Percentiles rank a stretch among this genome's conserved stretches.
Conservation (phyloP, 1,140 invertebrate species). For the Ostrea edulis region DNA sequence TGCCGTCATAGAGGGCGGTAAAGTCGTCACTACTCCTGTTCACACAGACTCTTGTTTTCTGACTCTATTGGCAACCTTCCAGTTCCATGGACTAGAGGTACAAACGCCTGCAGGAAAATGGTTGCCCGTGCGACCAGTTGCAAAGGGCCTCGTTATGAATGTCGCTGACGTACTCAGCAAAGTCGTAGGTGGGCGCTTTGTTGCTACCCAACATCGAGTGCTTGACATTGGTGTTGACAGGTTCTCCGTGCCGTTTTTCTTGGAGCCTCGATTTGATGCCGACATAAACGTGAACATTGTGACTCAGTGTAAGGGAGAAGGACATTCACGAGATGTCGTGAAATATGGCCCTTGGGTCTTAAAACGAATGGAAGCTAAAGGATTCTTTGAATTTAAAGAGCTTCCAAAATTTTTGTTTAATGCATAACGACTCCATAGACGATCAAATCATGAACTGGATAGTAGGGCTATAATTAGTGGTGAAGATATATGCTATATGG, state of each 20-base stretch:
- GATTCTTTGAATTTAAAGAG: slow-evolving; percentile 45
- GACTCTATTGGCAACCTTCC: slow-evolving; percentile 45
- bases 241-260: slow-evolving; percentile 51
- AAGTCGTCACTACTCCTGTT: slow-evolving; percentile 47
- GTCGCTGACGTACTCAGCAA: slow-evolving; percentile 43
- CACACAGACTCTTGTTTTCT: slow-evolving; percentile 60
- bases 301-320: not conserved
- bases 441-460: too few species aligned
- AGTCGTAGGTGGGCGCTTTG: slow-evolving; percentile 50
- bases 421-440: too few species aligned
- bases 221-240: slow-evolving; percentile 52
- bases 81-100: slow-evolving; percentile 45
- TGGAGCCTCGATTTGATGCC: slow-evolving; percentile 46
- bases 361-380: slow-evolving; percentile 32
- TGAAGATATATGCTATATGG: too few species aligned
- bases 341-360: slow-evolving; percentile 50
- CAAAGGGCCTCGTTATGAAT: slow-evolving; percentile 44
- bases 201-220: slow-evolving; percentile 50
- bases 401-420: slow-evolving; percentile 25
- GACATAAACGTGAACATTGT: slow-evolving; percentile 47
- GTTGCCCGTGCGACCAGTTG: slow-evolving; percentile 37
- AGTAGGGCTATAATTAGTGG: too few species aligned
- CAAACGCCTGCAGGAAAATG: slow-evolving; percentile 10
- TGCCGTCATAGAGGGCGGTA: slow-evolving; percentile 49
- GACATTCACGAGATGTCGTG: not conserved